Percentiles rank a stretch among this genome's conserved stretches.
Conservation (phyloP, 2,797 vertebrate genomes). For the Microtus agrestis region DNA sequence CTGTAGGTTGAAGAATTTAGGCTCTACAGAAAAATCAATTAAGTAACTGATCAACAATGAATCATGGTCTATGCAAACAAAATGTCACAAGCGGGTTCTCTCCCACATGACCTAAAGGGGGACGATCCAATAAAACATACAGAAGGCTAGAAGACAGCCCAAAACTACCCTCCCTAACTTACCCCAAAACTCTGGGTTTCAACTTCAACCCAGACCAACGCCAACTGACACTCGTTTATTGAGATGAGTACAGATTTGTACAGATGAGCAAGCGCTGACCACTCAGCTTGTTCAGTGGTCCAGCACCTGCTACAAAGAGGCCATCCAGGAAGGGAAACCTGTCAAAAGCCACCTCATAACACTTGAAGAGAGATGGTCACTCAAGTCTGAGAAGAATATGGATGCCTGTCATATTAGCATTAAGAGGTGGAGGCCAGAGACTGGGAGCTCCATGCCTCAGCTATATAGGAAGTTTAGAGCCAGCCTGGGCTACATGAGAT, state of each 20-base stretch:
- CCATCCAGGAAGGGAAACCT: neutral
- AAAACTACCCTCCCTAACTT: neutral
- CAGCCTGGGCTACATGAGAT: neutral
- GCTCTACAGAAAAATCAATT: neutral
- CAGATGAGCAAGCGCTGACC: neutral
- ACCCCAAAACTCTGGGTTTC: neutral
- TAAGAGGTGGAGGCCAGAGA: neutral
- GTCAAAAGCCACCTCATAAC: neutral
- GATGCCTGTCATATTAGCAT: too few species aligned
- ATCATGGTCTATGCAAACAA: neutral
- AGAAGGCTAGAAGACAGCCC: neutral
- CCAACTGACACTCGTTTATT: neutral
- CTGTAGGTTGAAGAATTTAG: neutral
- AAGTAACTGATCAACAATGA: neutral
- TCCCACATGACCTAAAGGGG: neutral
- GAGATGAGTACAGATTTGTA: neutral
- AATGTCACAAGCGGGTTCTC: neutral
- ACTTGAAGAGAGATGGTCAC: slow-evolving; percentile 12
- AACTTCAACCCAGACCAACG: neutral
- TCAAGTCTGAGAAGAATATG: neutral
- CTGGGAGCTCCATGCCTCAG: neutral
- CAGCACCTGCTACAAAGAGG: neutral
- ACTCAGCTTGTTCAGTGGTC: neutral
- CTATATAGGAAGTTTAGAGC: neutral
- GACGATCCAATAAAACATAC: neutral